Base-by-base conservation (phyloP, 2,888 invertebrate species). In the Amaurobius ferox region DNA sequence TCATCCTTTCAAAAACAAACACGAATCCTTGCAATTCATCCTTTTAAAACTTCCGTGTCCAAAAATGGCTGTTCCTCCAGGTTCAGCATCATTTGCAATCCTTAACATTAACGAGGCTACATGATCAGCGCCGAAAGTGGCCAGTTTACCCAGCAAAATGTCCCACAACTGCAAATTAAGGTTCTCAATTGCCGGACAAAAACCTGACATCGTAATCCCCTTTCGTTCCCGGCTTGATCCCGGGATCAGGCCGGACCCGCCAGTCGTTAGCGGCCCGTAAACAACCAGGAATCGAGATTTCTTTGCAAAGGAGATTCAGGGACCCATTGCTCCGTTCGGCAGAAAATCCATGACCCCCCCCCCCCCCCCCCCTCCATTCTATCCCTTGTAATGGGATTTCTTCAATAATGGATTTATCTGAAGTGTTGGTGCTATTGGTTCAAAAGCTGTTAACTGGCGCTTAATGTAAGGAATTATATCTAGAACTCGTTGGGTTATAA, bases 151-250 rank as follows among this genome's bases (percentile, higher is more conserved):
- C 70, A 13, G 61, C 28, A 23, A 81, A 62, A 74, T 81, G 62
- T 64, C 70, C 73, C 73, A 23, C 68, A 81, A 81, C 81, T 70
- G 40, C 81, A 55, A 81, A 81, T 81, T 81, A 81, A 81, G 70
- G 81, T 74, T 68, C 32, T 29, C 68, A 74, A 81, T 81, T 66
- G 74, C 81, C 23, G 35, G 40, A 62, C 55, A 23, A 55, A 55
- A 55, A 55, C 55, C 55, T 19, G 55, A 55, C 55, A 11, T 1
- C 55, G 6, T 55, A 55, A 55, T 55, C 55, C 55, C 55, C 23
- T 11, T n/a, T 23, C 35, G 1, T 23, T 55, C 55, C 23, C 55
- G 6, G 5, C 23, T 23, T 55, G 23, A n/a, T 19, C 23, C 55
- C 35, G 23, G 23, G 19, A n/a, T 23, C 23, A 23, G 1, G 55